Percentiles rank a stretch among this genome's conserved stretches.
Conservation (phyloP, 1,140 invertebrate genomes). For the Lucilia cuprina region DNA sequence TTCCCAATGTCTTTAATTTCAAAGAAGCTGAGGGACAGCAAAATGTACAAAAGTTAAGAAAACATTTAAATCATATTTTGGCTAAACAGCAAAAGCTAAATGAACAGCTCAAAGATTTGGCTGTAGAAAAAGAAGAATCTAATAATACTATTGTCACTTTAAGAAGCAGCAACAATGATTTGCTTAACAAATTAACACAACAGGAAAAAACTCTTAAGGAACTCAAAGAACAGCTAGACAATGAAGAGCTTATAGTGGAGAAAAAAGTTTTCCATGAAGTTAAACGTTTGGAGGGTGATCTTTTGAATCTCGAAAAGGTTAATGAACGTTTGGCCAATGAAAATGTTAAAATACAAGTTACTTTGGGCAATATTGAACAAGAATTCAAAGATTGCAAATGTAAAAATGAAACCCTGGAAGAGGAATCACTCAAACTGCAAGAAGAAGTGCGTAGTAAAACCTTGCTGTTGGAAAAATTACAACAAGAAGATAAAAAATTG, state of each 20-base stretch:
- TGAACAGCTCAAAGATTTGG: conserved; percentile 6
- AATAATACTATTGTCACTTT: background rate
- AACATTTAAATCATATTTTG: conserved; percentile 6
- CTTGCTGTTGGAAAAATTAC: background rate
- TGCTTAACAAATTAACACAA: background rate
- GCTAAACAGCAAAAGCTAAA: conserved; percentile 5
- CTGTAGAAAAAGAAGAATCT: conserved; percentile 21
- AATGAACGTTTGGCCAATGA: conserved; percentile 45
- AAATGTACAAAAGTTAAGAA: background rate
- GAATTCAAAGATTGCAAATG: background rate
- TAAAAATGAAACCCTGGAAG: background rate
- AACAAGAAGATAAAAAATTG: background rate
- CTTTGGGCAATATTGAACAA: background rate
- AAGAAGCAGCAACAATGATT: background rate
- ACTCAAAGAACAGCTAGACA: conserved; percentile 10
- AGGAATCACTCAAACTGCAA: background rate
- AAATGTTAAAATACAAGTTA: conserved; percentile 34
- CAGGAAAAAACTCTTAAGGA: background rate
- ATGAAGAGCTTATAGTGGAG: background rate
- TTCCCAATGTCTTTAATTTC: conserved; percentile 30
- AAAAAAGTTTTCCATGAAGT: background rate
- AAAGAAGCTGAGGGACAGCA: background rate
- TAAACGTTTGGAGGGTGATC: conserved; percentile 32
- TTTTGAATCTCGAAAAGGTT: conserved; percentile 41
- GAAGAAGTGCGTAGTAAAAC: background rate